These are phyloP conservation scores for Esox niger DNA, from an alignment of 2,113 vertebrate species.

Conservation along the genomic window DNA sequence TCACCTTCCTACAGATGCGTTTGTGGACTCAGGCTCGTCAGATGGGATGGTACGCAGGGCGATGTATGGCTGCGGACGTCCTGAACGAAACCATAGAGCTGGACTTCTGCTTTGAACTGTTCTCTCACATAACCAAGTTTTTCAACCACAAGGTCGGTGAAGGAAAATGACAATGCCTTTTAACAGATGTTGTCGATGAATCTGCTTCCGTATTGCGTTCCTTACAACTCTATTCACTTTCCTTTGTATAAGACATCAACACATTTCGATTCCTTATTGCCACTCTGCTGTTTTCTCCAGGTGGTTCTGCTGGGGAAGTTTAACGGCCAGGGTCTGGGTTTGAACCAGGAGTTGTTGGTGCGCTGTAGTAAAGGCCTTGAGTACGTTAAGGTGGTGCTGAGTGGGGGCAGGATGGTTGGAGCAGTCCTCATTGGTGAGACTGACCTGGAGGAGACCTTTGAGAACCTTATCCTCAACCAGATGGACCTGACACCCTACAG, in stretches of 20 bases:
- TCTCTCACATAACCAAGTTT: conserved; percentile 94
- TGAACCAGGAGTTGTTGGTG: conserved; percentile 86
- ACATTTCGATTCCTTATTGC: too few relatives aligned
- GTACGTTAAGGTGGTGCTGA: conserved; percentile 89
- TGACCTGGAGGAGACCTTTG: conserved; percentile 95
- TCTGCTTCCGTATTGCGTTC: too few relatives aligned
- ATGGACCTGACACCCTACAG: conserved; percentile 93
- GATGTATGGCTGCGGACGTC: conserved; percentile 82
- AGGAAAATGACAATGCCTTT: neutral
- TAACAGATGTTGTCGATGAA: too few relatives aligned
- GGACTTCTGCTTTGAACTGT: conserved; percentile 98
- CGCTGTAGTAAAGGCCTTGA: conserved; percentile 89
- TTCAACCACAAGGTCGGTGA: conserved; percentile 92
- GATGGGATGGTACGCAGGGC: conserved; percentile 93
- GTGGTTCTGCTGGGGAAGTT: conserved; percentile 94
- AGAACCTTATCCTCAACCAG: conserved; percentile 95
- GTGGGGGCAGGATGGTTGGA: conserved; percentile 86
- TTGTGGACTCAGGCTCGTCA: conserved; percentile 96
- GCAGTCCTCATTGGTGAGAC: conserved; percentile 93
- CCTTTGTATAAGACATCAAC: too few relatives aligned
- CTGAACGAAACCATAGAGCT: conserved; percentile 76
- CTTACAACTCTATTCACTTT: too few relatives aligned
- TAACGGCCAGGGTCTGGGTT: conserved; percentile 88
- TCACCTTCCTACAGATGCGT: conserved; percentile 80
- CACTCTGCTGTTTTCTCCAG: conserved; percentile 54